Base-by-base conservation (phyloP, 2,888 invertebrate species). In the Pammene aurita region DNA sequence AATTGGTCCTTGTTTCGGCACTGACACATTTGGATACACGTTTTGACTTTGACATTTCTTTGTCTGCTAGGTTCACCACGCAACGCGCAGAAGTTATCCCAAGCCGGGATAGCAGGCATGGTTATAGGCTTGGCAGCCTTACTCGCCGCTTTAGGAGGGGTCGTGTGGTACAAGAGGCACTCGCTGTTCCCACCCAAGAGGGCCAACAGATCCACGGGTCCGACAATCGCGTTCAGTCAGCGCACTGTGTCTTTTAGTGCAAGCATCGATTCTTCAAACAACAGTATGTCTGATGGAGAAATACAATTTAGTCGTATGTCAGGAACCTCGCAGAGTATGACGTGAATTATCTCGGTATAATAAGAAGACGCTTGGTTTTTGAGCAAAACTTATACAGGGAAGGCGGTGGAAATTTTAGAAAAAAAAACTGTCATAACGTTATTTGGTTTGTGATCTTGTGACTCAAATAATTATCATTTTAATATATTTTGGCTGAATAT, bases 51-150 rank as follows among this genome's bases (percentile, higher is more conserved):
- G 13, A 16, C 6, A 7, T 16, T 2, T 56, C 38, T 41, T 68
- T 67, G 69, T 56, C 60, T 72, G 76, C 10, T 62, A 74, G 61
- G 75, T 72, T 26, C 55, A 34, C 14, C 57, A 14, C 5, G 16
- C n/a, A 18, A 14, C 16, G 7, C 26, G 0, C 42, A 13, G 42
- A 16, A 5, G 2, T 74, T 72, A 5, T 80, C 78, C 6, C 81
- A 68, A 67, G 90, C 89, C 1, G 83, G 86, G 2, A 81, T 89
- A 16, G 76, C 83, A 9, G 90, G 88, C 0, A 82, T 84, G 80
- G 73, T 78, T 0, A 73, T 81, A 1, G 87, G 87, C 0, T 16
- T 82, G 0, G 65, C 74, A 0, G 70, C 77, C 0, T 56, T 89
- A 7, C 68, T 78, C 0, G 38, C 80, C 0, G 66, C 82, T 0